These are phyloP conservation scores for Melanostoma mellinum DNA, from an alignment of 2,888 invertebrate genomes.

Conservation along the genomic window DNA sequence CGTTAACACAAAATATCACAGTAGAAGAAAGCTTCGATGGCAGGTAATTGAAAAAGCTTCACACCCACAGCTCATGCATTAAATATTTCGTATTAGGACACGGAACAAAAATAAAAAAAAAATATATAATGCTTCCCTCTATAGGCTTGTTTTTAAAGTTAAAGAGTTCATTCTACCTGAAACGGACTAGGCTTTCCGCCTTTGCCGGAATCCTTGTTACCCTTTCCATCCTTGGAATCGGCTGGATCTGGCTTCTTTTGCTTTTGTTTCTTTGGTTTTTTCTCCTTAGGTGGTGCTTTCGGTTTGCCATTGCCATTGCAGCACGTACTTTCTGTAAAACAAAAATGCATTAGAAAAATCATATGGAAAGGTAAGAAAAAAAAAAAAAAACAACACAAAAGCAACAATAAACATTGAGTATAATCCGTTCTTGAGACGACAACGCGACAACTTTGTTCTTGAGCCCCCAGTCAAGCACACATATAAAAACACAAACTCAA, in stretches of 20 bases:
- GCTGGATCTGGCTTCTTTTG: conserved; percentile 84
- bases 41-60: conserved; percentile 67
- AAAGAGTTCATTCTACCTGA: conserved; percentile 82
- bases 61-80: conserved; percentile 62
- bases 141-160: conserved; percentile 14
- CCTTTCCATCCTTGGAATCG: conserved; percentile 84
- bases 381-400: conserved; percentile 27
- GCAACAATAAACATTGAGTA: conserved; percentile 17
- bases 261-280: conserved; percentile 87
- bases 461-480: conserved; percentile 19
- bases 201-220: conserved; percentile 84
- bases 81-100: neutral
- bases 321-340: conserved; percentile 88
- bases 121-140: conserved; percentile 27
- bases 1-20: neutral
- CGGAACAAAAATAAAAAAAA: conserved; percentile 20
- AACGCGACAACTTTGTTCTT: conserved; percentile 52
- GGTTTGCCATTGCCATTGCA: conserved; percentile 88
- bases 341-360: conserved; percentile 2
- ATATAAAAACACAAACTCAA: conserved; percentile 4
- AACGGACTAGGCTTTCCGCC: conserved; percentile 87
- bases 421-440: conserved; percentile 69
- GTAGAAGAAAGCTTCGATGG: conserved; percentile 29
- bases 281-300: conserved; percentile 86
- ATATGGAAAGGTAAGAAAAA: conserved; percentile 15